Conservation (phyloP, 2,888 invertebrate genomes). For the Drosophila paucipuncta region DNA sequence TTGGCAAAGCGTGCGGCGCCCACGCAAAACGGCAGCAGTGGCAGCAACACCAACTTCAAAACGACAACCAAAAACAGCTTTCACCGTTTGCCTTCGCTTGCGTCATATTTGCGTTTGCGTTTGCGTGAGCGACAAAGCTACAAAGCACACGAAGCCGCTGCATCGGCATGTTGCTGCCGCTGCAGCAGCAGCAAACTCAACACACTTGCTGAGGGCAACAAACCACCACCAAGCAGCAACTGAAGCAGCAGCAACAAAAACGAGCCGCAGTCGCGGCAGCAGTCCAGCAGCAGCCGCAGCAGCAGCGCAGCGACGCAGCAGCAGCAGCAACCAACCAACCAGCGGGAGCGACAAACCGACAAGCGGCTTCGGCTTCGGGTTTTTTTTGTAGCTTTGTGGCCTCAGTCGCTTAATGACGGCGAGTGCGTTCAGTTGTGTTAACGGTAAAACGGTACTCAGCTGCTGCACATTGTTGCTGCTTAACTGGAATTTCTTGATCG, state of each 20-base stretch:
- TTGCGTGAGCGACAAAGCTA: constrained; percentile 66
- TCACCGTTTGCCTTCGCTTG: constrained; percentile 70
- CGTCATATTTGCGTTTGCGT: constrained; percentile 64
- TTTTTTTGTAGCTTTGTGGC: constrained; percentile 57
- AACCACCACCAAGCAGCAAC: constrained; percentile 55
- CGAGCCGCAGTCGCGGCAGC: constrained; percentile 10
- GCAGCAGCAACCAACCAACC: constrained; percentile 40
- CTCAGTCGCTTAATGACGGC: constrained; percentile 63
- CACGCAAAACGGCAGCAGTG: constrained; percentile 53
- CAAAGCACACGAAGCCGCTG: constrained; percentile 52
- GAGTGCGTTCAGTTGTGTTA: constrained; percentile 66
- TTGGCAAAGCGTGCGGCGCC: constrained; percentile 77
- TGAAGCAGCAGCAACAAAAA: constrained; percentile 20
- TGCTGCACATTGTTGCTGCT: constrained; percentile 43
- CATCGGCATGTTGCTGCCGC: constrained; percentile 60
- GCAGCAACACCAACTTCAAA: constrained; percentile 40
- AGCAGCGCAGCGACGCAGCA: constrained; percentile 34
- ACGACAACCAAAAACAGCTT: constrained; percentile 64
- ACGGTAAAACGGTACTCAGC: constrained; percentile 57
- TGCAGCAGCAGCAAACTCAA: constrained; percentile 39
- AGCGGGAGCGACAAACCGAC: constrained; percentile 55
- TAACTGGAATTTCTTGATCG: constrained; percentile 80
- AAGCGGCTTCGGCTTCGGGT: constrained; percentile 54
- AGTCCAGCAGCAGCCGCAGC: constrained; percentile 4
- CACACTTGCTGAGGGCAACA: constrained; percentile 56